Percentiles rank a stretch among this genome's conserved stretches.
phyloP scores from a whole-genome alignment of 2,113 vertebrate species.

The Ailuropoda melanoleuca region DNA sequence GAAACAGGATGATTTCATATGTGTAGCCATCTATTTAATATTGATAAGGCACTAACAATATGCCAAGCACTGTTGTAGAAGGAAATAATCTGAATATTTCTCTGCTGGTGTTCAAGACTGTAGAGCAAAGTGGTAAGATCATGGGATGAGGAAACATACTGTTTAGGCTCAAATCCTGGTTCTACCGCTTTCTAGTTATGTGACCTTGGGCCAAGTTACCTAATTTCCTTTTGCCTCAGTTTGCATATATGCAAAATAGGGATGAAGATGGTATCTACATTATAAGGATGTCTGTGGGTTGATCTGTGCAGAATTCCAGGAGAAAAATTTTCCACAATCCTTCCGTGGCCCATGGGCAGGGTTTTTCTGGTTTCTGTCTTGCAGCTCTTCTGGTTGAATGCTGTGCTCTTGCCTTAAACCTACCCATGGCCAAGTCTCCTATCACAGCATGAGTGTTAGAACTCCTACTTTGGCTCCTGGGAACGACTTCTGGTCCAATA shows the following conservation, averaged over 20 bases:
- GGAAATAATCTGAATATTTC: not conserved
- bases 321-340: not conserved
- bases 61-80: not conserved
- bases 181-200: not conserved
- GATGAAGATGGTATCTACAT: not conserved
- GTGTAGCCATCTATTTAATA: not conserved
- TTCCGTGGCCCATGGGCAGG: not conserved
- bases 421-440: not conserved
- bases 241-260: not conserved
- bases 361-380: not conserved
- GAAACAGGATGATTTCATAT: not conserved
- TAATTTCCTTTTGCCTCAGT: not conserved
- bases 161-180: not conserved
- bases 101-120: not conserved
- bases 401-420: not conserved
- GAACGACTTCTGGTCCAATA: not conserved
- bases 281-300: not conserved
- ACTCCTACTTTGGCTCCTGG: not conserved
- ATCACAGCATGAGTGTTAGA: not conserved
- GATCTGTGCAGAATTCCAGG: not conserved
- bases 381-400: not conserved
- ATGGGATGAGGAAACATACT: not conserved
- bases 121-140: not conserved
- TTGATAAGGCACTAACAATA: not conserved
- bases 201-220: not conserved